Conservation (phyloP, 23 tunicate species). For the Styela clava region DNA sequence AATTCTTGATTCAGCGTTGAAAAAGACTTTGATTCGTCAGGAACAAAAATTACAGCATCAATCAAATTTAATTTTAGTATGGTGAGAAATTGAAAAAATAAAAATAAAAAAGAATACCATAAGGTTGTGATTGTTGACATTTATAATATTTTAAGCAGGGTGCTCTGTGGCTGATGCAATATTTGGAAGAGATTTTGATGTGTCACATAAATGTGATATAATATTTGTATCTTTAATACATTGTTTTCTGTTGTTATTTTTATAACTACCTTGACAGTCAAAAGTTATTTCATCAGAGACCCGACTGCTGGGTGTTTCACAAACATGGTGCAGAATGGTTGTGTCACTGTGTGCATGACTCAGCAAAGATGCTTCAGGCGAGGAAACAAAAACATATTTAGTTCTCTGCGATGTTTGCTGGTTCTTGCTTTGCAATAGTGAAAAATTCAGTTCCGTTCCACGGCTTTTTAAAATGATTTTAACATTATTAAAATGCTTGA, state of each 20-base stretch:
- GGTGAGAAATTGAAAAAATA: too few species aligned
- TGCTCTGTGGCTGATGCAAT: too few species aligned
- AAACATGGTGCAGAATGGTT: neutral
- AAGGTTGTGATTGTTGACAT: too few species aligned
- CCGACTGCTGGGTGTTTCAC: neutral
- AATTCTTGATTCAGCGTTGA: too few species aligned
- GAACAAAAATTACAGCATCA: too few species aligned
- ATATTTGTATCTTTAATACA: neutral
- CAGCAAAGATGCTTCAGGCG: neutral
- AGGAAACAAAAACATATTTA: neutral
- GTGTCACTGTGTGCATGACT: neutral
- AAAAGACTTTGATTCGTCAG: too few species aligned
- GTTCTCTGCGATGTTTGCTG: neutral
- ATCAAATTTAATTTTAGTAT: too few species aligned
- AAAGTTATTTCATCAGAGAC: neutral
- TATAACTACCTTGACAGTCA: neutral
- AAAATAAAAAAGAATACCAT: too few species aligned
- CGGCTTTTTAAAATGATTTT: slow-evolving; percentile 12
- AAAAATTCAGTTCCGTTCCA: neutral
- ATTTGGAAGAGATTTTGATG: neutral
- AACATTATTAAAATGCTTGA: slow-evolving; percentile 28
- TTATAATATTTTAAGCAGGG: too few species aligned
- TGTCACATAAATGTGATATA: neutral
- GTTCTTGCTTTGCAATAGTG: neutral
- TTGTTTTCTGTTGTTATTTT: neutral